These are phyloP conservation scores for Torymus tubicola DNA, from an alignment of 2,888 invertebrate species.

Conservation along the genomic window DNA sequence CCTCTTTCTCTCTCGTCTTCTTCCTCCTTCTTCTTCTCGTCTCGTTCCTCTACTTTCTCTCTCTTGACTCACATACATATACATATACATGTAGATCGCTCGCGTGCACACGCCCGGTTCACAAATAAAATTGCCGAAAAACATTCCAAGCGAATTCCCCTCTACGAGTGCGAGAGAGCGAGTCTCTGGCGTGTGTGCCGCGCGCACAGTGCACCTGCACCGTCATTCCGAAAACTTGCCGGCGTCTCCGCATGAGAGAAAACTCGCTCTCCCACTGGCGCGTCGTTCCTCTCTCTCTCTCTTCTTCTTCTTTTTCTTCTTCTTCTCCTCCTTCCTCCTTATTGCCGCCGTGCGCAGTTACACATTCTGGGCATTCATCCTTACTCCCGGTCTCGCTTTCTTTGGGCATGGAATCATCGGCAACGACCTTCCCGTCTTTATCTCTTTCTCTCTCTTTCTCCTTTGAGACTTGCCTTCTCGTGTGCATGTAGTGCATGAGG, in stretches of 20 bases:
- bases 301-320: too few species aligned
- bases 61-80: background rate
- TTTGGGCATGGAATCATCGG: conserved; percentile 29
- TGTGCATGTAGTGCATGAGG: too few species aligned
- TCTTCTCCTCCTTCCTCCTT: too few species aligned
- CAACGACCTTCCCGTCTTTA: conserved; percentile 33
- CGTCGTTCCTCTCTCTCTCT: background rate
- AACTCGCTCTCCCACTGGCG: conserved; percentile 7
- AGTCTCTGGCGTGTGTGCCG: too few species aligned
- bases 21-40: too few species aligned
- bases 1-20: too few species aligned
- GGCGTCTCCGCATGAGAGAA: conserved; percentile 5
- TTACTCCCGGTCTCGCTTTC: conserved; percentile 32
- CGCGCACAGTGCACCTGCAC: background rate
- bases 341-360: background rate
- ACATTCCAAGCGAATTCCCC: background rate
- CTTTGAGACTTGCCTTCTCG: too few species aligned
- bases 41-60: background rate
- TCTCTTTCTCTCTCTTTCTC: conserved; percentile 13
- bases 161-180: background rate
- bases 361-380: conserved; percentile 27
- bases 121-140: conserved; percentile 9
- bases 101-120: conserved; percentile 3
- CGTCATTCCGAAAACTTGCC: conserved; percentile 30
- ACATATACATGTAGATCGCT: background rate